Percentiles rank a stretch among this genome's conserved stretches.
Conservation (phyloP, 1,140 invertebrate species). For the Meloidogyne hapla region DNA sequence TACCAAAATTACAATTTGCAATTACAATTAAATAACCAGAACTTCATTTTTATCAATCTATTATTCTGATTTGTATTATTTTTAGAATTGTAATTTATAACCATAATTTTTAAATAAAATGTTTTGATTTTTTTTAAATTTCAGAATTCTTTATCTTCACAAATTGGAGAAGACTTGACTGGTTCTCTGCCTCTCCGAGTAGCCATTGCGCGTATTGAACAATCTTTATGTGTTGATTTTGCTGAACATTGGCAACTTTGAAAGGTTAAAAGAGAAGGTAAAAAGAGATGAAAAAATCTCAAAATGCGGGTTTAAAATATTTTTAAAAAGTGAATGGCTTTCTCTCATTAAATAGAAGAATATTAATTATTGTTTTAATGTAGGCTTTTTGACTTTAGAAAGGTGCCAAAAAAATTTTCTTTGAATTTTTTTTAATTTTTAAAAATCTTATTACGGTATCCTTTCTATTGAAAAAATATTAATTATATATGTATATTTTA, state of each 20-base stretch:
- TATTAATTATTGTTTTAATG: not conserved
- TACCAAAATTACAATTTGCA: too few species aligned
- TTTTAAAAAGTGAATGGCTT: not conserved
- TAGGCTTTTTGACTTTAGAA: not conserved
- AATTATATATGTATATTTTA: not conserved
- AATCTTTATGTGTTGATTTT: constrained; percentile 61
- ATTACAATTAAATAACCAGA: too few species aligned
- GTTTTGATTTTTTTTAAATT: not conserved
- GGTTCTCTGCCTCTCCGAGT: constrained; percentile 54
- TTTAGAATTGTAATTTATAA: not conserved
- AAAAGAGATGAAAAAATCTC: not conserved
- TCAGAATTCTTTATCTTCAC: not conserved
- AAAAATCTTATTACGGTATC: not conserved
- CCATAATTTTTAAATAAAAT: too few species aligned
- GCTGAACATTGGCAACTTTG: constrained; percentile 62
- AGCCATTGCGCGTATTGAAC: constrained; percentile 54
- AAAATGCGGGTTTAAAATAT: constrained; percentile 4
- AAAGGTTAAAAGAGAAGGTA: not conserved
- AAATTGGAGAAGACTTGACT: constrained; percentile 52
- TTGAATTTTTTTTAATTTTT: not conserved
- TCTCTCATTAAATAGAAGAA: not conserved
- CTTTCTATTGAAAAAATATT: not conserved
- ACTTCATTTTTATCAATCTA: too few species aligned
- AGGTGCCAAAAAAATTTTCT: not conserved
- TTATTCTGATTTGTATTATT: too few species aligned